These are phyloP conservation scores for Ophioderma brevispina DNA, from an alignment of 35 echinoderm and acorn worm species.

Conservation along the genomic window DNA sequence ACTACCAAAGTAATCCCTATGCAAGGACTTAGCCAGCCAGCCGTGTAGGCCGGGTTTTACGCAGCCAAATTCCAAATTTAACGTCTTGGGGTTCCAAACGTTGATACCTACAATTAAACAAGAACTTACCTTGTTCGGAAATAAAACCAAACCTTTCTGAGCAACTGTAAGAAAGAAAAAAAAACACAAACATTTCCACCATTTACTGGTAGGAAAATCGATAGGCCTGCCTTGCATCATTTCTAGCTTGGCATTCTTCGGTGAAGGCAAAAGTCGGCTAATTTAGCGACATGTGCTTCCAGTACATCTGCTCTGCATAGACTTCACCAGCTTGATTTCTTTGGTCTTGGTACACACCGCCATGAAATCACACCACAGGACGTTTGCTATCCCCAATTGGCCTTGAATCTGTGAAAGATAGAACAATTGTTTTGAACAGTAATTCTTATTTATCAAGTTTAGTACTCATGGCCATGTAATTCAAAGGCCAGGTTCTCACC, in stretches of 20 bases:
- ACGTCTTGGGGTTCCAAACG: no score
- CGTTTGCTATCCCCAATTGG: constrained; percentile 7
- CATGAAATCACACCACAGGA: constrained; percentile 57
- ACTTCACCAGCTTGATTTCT: constrained; percentile 28
- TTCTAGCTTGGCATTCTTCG: constrained; percentile 18
- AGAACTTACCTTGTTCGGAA: no score
- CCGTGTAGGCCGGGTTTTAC: no score
- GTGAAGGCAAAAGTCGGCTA: constrained; percentile 33
- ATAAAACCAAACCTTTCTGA: no score
- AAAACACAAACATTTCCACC: background rate
- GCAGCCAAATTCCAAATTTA: no score
- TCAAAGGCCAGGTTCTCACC: no score
- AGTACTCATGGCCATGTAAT: no score
- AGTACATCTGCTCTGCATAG: constrained; percentile 5
- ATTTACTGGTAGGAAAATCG: background rate
- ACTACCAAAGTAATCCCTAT: no score
- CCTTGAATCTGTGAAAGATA: constrained; percentile 21
- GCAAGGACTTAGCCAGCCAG: no score
- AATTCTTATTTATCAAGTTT: no score
- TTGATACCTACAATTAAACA: no score
- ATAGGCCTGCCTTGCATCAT: background rate
- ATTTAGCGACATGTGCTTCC: constrained; percentile 16
- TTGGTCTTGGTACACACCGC: constrained; percentile 34
- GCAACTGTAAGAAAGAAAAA: no score
- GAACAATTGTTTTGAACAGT: background rate